phyloP scores from a whole-genome alignment of 2,113 vertebrate genomes.

The Peromyscus leucopus region DNA sequence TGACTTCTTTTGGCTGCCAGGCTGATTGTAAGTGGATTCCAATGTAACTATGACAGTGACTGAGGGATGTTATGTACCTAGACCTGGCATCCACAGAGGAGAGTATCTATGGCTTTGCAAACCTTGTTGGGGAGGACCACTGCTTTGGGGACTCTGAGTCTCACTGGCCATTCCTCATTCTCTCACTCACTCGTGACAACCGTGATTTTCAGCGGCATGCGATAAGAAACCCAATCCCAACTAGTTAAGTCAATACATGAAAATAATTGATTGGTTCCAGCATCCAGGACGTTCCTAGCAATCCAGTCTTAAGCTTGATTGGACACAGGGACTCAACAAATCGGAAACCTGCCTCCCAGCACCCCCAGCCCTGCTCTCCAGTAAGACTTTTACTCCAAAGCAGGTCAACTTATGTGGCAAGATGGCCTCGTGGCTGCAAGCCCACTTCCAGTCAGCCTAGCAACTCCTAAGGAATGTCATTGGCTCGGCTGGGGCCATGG shows the following conservation, averaged over 20 bases:
- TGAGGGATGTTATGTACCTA: not conserved
- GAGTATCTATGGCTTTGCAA: not conserved
- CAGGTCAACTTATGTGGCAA: slow-evolving; percentile 65
- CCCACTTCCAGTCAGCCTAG: slow-evolving; percentile 65
- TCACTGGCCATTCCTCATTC: not conserved
- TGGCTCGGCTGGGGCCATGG: slow-evolving; percentile 17
- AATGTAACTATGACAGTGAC: not conserved
- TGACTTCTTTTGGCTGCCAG: not conserved
- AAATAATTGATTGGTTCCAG: slow-evolving; percentile 31
- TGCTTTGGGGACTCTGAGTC: not conserved
- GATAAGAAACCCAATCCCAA: slow-evolving; percentile 18
- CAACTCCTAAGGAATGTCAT: slow-evolving; percentile 59
- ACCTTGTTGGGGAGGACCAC: not conserved
- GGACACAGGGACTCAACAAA: slow-evolving; percentile 20
- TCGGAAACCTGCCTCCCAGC: slow-evolving; percentile 20
- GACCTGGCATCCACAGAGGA: not conserved
- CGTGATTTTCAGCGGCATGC: not conserved
- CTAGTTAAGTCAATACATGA: not conserved
- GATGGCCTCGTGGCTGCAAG: slow-evolving; percentile 62
- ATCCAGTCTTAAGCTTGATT: slow-evolving; percentile 29
- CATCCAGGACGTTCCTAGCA: slow-evolving; percentile 18
- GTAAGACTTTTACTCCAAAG: slow-evolving; percentile 44
- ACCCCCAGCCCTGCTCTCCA: slow-evolving; percentile 14
- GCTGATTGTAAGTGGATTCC: not conserved
- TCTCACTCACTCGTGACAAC: not conserved